Conservation (phyloP, 2,888 invertebrate species). For the Drosophila meridiana region DNA sequence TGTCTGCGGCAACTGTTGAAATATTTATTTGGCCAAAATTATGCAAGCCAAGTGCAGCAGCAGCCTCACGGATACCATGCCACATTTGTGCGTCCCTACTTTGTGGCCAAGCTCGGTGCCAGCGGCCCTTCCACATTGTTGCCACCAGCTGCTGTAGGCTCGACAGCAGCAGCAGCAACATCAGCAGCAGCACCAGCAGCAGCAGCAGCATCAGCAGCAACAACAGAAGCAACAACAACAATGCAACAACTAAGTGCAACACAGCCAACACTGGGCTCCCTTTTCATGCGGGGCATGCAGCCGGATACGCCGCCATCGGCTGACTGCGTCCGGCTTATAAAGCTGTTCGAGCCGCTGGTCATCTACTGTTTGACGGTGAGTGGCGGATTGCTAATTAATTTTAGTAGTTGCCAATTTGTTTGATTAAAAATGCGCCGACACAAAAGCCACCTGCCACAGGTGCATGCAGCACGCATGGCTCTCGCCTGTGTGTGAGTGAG, state of each 20-base stretch:
- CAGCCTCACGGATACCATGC: slow-evolving; percentile 53
- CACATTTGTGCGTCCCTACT: slow-evolving; percentile 67
- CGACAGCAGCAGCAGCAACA: slow-evolving; percentile 15
- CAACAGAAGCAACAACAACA: slow-evolving; percentile 46
- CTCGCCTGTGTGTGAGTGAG: neutral
- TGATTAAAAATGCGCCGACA: slow-evolving; percentile 74
- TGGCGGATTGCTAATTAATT: slow-evolving; percentile 72
- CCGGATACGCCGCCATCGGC: slow-evolving; percentile 85
- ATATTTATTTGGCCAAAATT: slow-evolving; percentile 90
- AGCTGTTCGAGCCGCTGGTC: slow-evolving; percentile 97
- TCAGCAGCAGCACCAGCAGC: neutral
- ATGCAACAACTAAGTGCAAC: slow-evolving; percentile 58
- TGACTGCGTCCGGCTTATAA: slow-evolving; percentile 90
- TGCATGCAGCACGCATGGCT: slow-evolving; percentile 1
- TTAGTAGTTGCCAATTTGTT: slow-evolving; percentile 73
- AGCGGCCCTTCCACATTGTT: slow-evolving; percentile 50
- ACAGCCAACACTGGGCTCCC: slow-evolving; percentile 73
- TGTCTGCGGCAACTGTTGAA: slow-evolving; percentile 91
- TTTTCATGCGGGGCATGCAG: slow-evolving; percentile 82
- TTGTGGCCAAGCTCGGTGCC: slow-evolving; percentile 52
- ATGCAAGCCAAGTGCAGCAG: slow-evolving; percentile 83
- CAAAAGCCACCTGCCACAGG: slow-evolving; percentile 40
- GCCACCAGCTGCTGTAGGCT: slow-evolving; percentile 36
- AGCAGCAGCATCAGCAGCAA: slow-evolving; percentile 42
- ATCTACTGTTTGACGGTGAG: slow-evolving; percentile 94